Evolutionary conservation across 2,797 vertebrate species (phyloP).

Genomic region (Enteromius fasciolatus): DNA sequence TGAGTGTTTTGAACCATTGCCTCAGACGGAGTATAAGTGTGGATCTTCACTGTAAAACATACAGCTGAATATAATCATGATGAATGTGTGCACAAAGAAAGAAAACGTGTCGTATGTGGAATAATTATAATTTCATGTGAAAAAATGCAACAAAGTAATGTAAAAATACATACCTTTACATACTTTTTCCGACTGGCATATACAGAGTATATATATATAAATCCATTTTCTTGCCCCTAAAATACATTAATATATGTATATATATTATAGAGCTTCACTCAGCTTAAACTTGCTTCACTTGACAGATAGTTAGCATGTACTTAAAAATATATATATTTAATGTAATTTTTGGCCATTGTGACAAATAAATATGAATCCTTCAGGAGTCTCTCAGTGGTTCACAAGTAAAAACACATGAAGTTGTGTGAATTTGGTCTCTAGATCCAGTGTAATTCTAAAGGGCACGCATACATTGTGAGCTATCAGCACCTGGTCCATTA

Average conservation of each 20-base stretch:
- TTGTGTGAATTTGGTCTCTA: not conserved
- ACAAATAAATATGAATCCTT: not conserved
- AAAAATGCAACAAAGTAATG: not conserved
- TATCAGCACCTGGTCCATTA: conserved; percentile 31
- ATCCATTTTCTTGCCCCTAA: too few species aligned
- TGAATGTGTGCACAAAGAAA: not conserved
- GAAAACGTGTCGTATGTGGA: too few species aligned
- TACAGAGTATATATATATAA: too few species aligned
- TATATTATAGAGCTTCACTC: not conserved
- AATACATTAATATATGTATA: too few species aligned
- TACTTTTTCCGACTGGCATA: too few species aligned
- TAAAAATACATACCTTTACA: not conserved
- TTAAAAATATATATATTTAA: not conserved
- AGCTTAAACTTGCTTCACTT: not conserved
- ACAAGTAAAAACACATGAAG: not conserved
- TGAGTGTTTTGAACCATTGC: not conserved
- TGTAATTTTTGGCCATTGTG: not conserved
- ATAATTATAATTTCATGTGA: not conserved
- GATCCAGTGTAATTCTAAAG: not conserved
- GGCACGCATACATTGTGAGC: not conserved
- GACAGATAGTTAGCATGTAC: not conserved
- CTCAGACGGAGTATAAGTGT: not conserved
- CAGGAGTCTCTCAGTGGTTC: not conserved
- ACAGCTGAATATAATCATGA: not conserved
- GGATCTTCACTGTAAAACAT: not conserved